Evolutionary conservation across 1,140 invertebrate genomes (phyloP), one percentile per base, ranked within the genome.

Genomic region (Lasioglossum baleicum): DNA sequence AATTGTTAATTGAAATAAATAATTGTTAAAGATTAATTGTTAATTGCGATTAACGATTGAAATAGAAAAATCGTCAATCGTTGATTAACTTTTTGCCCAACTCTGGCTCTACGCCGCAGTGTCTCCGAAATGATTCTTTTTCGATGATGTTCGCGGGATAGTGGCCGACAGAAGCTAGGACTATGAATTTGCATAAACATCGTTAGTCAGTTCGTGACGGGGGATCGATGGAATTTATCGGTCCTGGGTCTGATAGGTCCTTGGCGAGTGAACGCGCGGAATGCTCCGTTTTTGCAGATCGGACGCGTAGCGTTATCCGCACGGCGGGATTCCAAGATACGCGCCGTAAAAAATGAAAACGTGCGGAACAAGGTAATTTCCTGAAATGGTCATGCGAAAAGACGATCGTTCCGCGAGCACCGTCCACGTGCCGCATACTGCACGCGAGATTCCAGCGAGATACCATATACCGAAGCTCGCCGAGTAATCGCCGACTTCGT

Each of bases 301-400:
- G 42, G 68, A 35, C 68, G 15, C 15, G 17, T 53, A 15, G 51
- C 31, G 53, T 70, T 70, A 70, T 70, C 51, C 53, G 53, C 15
- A 26, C 13, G 2, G 15, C 20, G 17, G 51, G 58, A 78, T 77
- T 77, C 75, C 75, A 70, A 67, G 67, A 53, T 64, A 53, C 10
- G 2, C 26, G 2, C 44, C 67, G 75, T 72, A 78, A 78, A 78
- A 78, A 72, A 71, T 78, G 68, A 78, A 78, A 72, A 78, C 68
- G 75, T 53, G 68, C 75, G 75, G 68, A 72, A 78, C 58, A 78
- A 64, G 75, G 75, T 64, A 78, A 78, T 78, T 78, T 64, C 75
- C 75, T 72, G 75, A 78, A 63, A 78, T 78, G 75, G 75, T 78
- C 75, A 78, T 78, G 75, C 44, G 42, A 72, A 68, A 53, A 56